phyloP scores from a whole-genome alignment of 2,113 vertebrate species.

The Pelmatolapia mariae region DNA sequence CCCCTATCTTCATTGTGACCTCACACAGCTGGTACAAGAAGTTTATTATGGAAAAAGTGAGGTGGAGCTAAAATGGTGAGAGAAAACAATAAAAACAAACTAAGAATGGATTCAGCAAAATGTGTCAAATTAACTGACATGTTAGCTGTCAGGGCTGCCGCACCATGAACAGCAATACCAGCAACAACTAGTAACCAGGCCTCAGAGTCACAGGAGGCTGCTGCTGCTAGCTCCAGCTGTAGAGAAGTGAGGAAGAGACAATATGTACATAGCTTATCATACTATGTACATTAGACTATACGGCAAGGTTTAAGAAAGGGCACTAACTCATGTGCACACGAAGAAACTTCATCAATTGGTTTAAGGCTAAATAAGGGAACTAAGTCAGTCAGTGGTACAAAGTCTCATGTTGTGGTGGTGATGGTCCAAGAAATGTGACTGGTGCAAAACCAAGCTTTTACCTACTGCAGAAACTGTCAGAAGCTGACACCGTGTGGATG shows the following conservation, averaged over 20 bases:
- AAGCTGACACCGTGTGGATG: neutral
- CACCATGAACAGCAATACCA: neutral
- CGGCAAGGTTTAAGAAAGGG: neutral
- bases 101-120: neutral
- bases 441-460: neutral
- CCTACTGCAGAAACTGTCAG: neutral
- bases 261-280: neutral
- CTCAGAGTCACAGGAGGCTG: neutral
- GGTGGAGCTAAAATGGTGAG: neutral
- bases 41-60: neutral
- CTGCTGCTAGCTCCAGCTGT: neutral
- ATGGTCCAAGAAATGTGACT: neutral
- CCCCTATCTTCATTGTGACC: neutral
- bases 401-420: neutral
- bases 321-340: neutral
- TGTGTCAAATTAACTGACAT: neutral
- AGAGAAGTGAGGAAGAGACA: neutral
- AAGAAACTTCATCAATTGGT: neutral
- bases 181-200: neutral
- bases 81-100: neutral
- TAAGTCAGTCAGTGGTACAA: neutral
- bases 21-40: neutral
- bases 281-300: neutral
- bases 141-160: neutral
- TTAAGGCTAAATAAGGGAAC: neutral